Evolutionary conservation across 2,888 invertebrate species (phyloP).

Genomic region (Pseudoips prasinana): DNA sequence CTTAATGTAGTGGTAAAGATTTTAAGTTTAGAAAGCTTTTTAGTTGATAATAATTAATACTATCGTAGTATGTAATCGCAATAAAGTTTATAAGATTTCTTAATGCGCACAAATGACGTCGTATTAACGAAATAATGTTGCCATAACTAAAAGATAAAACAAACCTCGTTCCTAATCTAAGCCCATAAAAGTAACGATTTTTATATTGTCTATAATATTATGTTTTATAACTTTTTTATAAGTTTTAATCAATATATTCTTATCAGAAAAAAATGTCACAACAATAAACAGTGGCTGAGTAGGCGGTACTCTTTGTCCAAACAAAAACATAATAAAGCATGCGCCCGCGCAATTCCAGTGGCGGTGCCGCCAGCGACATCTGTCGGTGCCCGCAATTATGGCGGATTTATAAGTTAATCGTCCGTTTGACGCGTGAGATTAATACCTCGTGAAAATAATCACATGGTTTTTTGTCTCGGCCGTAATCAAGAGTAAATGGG

Average conservation of each 20-base stretch:
- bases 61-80: conserved; percentile 10
- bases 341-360: conserved; percentile 51
- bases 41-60: conserved; percentile 11
- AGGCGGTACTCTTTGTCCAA: conserved; percentile 48
- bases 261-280: conserved; percentile 22
- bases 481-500: conserved; percentile 48
- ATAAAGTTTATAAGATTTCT: conserved; percentile 19
- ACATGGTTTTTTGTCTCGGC: conserved; percentile 47
- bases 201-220: conserved; percentile 14
- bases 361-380: conserved; percentile 61
- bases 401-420: conserved; percentile 58
- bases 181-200: conserved; percentile 21
- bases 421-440: conserved; percentile 46
- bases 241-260: too few relatives aligned
- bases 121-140: conserved; percentile 23
- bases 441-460: conserved; percentile 55
- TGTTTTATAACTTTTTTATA: too few relatives aligned
- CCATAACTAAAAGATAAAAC: conserved; percentile 19
- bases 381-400: conserved; percentile 54
- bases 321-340: conserved; percentile 47
- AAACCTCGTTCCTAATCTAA: conserved; percentile 20
- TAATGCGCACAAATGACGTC: conserved; percentile 27
- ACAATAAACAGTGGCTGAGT: conserved; percentile 29
- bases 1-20: conserved; percentile 10
- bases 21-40: conserved; percentile 24